A percentile compares a stretch with the other conserved stretches of the same genome.
Evolutionary conservation across 1,140 invertebrate species (phyloP).

Genomic region (Andricus grossulariae): DNA sequence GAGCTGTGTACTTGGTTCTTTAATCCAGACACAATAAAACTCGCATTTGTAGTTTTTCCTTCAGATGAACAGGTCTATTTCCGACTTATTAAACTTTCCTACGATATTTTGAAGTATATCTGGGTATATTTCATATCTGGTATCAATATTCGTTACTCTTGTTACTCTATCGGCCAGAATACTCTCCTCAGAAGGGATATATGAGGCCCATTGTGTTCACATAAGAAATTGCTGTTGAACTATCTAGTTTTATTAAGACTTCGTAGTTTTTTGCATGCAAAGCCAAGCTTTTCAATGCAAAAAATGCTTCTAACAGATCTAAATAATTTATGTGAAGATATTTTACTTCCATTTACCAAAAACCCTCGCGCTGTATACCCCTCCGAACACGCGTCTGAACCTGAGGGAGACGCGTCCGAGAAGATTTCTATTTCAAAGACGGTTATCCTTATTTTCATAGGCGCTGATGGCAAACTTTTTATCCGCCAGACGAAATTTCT

Average conservation of each 20-base stretch:
- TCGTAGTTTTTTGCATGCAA: background rate
- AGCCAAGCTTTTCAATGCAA: background rate
- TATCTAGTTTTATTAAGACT: background rate
- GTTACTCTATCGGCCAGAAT: background rate
- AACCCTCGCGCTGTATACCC: background rate
- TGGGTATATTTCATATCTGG: background rate
- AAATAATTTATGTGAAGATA: background rate
- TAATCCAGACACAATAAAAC: too few species aligned
- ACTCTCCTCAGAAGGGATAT: too few species aligned
- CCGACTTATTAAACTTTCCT: too few species aligned
- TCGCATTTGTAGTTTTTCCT: too few species aligned
- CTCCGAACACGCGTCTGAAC: background rate
- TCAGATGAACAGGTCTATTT: too few species aligned
- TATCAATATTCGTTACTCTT: background rate
- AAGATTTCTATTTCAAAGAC: too few species aligned
- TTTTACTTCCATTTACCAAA: background rate
- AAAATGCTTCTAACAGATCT: background rate
- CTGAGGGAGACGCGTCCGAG: background rate
- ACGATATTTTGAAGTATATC: background rate
- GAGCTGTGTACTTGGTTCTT: too few species aligned
- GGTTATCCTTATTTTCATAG: too few species aligned
- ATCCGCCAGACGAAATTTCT: too few species aligned
- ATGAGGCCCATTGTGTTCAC: background rate
- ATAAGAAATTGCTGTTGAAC: background rate
- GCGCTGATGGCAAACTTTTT: too few species aligned